These are phyloP conservation scores for Hassar affinis DNA, from an alignment of 2,113 vertebrate species.

Conservation along the genomic window DNA sequence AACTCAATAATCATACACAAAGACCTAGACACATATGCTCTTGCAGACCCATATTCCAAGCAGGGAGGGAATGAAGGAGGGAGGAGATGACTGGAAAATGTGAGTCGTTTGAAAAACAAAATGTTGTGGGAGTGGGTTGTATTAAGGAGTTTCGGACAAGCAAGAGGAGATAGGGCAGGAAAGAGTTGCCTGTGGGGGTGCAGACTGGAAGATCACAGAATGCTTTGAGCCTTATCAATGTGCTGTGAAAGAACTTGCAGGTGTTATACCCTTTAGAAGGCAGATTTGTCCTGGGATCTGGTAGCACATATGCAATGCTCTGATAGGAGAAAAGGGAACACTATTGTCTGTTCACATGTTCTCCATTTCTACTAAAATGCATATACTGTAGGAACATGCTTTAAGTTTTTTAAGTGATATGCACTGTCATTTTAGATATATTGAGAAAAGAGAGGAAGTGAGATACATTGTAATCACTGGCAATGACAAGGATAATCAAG, in stretches of 20 bases:
- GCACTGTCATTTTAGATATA: neutral
- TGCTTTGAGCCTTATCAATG: conserved; percentile 59
- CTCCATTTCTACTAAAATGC: neutral
- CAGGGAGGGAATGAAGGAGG: conserved; percentile 20
- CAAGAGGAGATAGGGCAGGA: conserved; percentile 33
- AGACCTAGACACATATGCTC: conserved; percentile 65
- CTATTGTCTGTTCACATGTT: conserved; percentile 49
- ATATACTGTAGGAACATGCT: conserved; percentile 23
- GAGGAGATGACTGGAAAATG: conserved; percentile 50
- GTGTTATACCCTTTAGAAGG: conserved; percentile 56
- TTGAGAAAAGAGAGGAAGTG: neutral
- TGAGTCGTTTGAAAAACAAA: conserved; percentile 53
- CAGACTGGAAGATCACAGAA: conserved; percentile 25
- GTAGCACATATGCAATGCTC: conserved; percentile 66
- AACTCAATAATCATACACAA: conserved; percentile 37
- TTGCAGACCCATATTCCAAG: conserved; percentile 48
- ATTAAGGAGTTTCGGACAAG: conserved; percentile 17
- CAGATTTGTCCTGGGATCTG: conserved; percentile 57
- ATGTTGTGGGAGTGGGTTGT: conserved; percentile 47
- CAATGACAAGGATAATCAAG: neutral
- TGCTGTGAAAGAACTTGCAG: conserved; percentile 65
- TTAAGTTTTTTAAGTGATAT: neutral
- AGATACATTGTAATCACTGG: conserved; percentile 12
- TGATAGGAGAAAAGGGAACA: conserved; percentile 53
- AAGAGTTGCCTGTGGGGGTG: neutral